Conservation (phyloP, 2,888 invertebrate species). For the Hydrotaea cyrtoneurina region DNA sequence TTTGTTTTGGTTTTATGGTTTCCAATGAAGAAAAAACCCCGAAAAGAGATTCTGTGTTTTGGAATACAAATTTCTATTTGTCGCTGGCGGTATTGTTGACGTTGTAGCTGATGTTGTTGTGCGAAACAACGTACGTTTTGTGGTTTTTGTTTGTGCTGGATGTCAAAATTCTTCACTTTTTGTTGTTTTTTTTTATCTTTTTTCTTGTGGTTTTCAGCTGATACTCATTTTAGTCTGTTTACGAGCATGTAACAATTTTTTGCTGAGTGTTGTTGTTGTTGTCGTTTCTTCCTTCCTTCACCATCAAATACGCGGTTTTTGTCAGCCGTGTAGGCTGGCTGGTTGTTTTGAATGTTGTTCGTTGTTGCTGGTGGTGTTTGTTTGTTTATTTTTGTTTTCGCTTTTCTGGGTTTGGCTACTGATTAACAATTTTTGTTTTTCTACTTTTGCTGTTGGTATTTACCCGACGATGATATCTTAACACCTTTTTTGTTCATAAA, state of each 20-base stretch:
- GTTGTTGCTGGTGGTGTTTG: constrained; percentile 35
- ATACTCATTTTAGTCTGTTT: constrained; percentile 50
- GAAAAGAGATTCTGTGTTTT: constrained; percentile 58
- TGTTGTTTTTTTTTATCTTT: constrained; percentile 23
- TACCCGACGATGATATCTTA: constrained; percentile 66
- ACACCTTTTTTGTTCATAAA: constrained; percentile 55
- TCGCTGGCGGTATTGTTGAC: neutral
- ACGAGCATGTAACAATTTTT: constrained; percentile 43
- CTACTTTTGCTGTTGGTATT: constrained; percentile 11
- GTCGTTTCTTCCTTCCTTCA: constrained; percentile 36
- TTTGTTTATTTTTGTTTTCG: constrained; percentile 53
- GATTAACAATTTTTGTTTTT: constrained; percentile 58
- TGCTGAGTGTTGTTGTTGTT: no score
- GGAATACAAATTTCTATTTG: constrained; percentile 41
- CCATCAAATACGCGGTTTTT: constrained; percentile 8
- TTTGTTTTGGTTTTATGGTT: constrained; percentile 56
- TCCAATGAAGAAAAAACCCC: constrained; percentile 7
- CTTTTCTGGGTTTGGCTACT: constrained; percentile 68
- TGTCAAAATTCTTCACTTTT: constrained; percentile 15
- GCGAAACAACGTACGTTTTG: constrained; percentile 42
- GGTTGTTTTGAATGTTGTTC: constrained; percentile 46
- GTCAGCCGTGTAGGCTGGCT: constrained; percentile 49
- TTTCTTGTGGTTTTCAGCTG: constrained; percentile 37
- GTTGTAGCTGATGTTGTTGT: constrained; percentile 13
- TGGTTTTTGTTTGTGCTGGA: constrained; percentile 54